Evolutionary conservation across 2,113 vertebrate genomes (phyloP).

Genomic region (Tringa solitaria): DNA sequence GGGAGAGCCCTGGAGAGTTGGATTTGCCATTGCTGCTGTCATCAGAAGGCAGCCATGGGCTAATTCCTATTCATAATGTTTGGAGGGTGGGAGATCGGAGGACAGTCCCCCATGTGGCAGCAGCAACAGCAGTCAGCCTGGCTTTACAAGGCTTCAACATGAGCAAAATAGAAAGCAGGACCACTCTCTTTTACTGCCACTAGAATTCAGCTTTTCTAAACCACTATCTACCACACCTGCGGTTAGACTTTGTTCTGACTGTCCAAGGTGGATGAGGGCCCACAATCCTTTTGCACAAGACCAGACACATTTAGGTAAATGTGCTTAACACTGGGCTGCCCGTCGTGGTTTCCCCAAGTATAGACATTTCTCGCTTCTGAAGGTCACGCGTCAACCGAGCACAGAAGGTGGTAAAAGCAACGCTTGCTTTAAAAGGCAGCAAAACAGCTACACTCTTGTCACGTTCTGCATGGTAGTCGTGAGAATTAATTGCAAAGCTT

Average conservation of each 20-base stretch:
- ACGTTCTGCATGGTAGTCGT: rapidly evolving
- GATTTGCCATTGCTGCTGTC: background rate
- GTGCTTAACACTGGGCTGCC: background rate
- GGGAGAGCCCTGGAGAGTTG: background rate
- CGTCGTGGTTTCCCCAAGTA: rapidly evolving
- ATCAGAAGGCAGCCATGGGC: background rate
- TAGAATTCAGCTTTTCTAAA: background rate
- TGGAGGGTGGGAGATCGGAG: background rate
- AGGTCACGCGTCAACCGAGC: rapidly evolving
- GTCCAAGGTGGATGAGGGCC: rapidly evolving
- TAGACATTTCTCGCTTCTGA: background rate
- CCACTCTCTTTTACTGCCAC: background rate
- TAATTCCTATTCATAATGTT: background rate
- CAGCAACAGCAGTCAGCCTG: background rate
- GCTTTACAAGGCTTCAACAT: background rate
- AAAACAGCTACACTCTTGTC: background rate
- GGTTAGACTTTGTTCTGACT: background rate
- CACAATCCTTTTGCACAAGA: background rate
- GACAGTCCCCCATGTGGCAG: background rate
- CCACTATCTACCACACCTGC: background rate
- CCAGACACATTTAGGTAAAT: background rate
- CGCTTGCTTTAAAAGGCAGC: background rate
- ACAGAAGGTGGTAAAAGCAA: background rate
- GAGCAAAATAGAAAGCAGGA: background rate
- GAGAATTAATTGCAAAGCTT: background rate